Base-by-base conservation (phyloP, 2,888 invertebrate species). In the Drosophila silvestris region DNA sequence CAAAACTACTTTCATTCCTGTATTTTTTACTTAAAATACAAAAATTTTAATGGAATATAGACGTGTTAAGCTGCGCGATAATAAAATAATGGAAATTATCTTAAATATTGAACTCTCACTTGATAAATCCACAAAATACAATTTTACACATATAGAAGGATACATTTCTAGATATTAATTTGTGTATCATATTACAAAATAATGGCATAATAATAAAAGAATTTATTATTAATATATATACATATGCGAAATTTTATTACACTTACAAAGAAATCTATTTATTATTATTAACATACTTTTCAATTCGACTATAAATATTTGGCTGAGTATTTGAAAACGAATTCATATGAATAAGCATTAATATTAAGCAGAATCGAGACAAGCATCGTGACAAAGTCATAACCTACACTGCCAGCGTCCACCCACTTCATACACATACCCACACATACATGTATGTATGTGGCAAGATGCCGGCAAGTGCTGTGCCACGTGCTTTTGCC, bases 401-500 rank as follows among this genome's bases (percentile, higher is more conserved):
- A 70, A 59, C 33, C 37, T 22, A 16, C 28, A 26, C 37, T 37
- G 16, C 32, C 33, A 35, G 37, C 26, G 44, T 39, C n/a, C 19
- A 47, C 35, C 37, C 57, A 37, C 9, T 10, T 5, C n/a, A 33
- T 3, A n/a, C 30, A 33, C 37, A 57, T 26, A 22, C 14, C 35
- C 50, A 26, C 63, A 32, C 16, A n/a, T 5, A 41, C 51, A 57
- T 37, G 35, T n/a, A 26, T 37, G 35, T n/a, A 26, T 35, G 41
- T 58, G 59, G 30, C 65, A 58, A 56, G 37, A 67, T 65, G 74
- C 85, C 77, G 81, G 74, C 77, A 61, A 74, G 66, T 65, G 68
- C 37, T n/a, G 56, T 61, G 73, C 65, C 82, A 83, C 82, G 84
- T 80, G 85, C 66, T 78, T 74, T 74, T 77, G 53, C 62, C 52